Conservation (phyloP, 2,113 vertebrate species). For the Xenus cinereus region DNA sequence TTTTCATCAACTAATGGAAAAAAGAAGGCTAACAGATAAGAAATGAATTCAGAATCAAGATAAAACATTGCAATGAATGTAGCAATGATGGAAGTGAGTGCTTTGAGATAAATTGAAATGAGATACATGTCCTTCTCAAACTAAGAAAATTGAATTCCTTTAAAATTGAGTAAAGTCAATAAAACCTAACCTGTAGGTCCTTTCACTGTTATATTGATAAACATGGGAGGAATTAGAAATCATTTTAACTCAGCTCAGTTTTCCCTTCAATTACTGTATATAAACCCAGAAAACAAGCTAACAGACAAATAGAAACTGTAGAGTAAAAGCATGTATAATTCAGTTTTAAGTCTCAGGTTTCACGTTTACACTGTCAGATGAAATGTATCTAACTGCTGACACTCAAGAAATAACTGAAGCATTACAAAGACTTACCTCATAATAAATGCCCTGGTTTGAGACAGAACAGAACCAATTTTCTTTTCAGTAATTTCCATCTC, state of each 20-base stretch:
- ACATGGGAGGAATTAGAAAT: neutral
- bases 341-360: neutral
- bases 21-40: neutral
- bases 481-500: neutral
- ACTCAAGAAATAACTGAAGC: neutral
- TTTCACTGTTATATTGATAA: neutral
- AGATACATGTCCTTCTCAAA: neutral
- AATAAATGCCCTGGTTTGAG: neutral
- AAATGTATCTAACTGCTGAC: neutral
- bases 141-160: neutral
- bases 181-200: neutral
- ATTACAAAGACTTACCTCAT: neutral
- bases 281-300: neutral
- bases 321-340: neutral
- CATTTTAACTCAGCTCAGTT: neutral
- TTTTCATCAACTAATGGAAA: neutral
- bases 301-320: neutral
- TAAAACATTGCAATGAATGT: neutral
- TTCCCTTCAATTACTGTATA: neutral
- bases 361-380: neutral
- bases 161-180: neutral
- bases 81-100: neutral
- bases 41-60: neutral
- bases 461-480: neutral
- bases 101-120: neutral